These are phyloP conservation scores for Penaeus japonicus DNA, from an alignment of 1,140 invertebrate species.

Conservation along the genomic window DNA sequence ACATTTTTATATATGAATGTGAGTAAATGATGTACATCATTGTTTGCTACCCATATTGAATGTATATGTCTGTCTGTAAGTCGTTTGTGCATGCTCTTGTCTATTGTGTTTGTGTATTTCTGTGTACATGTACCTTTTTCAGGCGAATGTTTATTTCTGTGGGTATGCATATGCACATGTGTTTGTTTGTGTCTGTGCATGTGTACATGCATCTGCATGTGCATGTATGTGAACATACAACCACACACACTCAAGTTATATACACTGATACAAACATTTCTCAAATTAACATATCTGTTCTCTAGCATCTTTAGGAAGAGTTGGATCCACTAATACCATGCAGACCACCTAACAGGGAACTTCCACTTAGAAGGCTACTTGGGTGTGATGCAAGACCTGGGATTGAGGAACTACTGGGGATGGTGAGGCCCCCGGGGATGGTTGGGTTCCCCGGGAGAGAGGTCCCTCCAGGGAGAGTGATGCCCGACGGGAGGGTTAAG, in stretches of 20 bases:
- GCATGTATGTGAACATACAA: not conserved
- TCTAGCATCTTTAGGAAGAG: not conserved
- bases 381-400: not conserved
- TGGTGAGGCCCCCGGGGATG: not conserved
- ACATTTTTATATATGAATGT: not conserved
- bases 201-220: not conserved
- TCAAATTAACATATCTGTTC: no score
- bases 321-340: not conserved
- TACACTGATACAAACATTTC: no score
- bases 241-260: not conserved
- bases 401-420: not conserved
- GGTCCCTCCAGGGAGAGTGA: not conserved
- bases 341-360: slow-evolving; percentile 6
- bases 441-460: not conserved
- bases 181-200: not conserved
- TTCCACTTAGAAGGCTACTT: not conserved
- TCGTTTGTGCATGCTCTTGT: not conserved
- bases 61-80: not conserved
- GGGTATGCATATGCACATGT: not conserved
- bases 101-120: not conserved
- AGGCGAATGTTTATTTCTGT: not conserved
- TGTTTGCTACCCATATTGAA: not conserved
- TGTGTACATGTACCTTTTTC: not conserved
- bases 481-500: not conserved
- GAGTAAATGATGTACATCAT: not conserved